Evolutionary conservation across 2,888 invertebrate genomes (phyloP).

Genomic region (Chironomus tentans): DNA sequence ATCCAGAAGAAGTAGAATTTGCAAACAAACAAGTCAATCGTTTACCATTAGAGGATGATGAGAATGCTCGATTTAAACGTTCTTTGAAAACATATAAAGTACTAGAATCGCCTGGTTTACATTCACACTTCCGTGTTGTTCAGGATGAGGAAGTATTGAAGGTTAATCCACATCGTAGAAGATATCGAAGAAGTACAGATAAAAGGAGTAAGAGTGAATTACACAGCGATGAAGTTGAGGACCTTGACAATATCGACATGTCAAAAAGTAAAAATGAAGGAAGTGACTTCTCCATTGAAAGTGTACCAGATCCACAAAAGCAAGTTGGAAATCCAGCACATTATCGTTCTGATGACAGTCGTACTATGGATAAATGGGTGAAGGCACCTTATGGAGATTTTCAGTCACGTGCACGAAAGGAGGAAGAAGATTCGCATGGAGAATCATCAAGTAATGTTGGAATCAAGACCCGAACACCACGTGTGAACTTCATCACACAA

Average conservation of each 20-base stretch:
- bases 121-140: slow-evolving; percentile 30
- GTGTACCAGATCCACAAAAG: slow-evolving; percentile 34
- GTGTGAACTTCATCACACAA: slow-evolving; percentile 59
- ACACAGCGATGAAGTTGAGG: slow-evolving; percentile 24
- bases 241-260: not conserved
- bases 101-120: slow-evolving; percentile 31
- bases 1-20: not conserved
- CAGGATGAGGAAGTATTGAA: slow-evolving; percentile 22
- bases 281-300: slow-evolving; percentile 45
- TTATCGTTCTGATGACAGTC: slow-evolving; percentile 40
- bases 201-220: not conserved
- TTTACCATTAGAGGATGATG: not conserved
- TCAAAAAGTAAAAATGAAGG: not conserved
- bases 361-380: slow-evolving; percentile 49
- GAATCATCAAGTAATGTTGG: slow-evolving; percentile 49
- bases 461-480: slow-evolving; percentile 50
- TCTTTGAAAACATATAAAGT: slow-evolving; percentile 30
- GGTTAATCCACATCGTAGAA: slow-evolving; percentile 2
- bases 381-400: slow-evolving; percentile 47
- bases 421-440: slow-evolving; percentile 42
- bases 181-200: not conserved
- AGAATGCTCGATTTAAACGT: not conserved
- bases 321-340: slow-evolving; percentile 46
- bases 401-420: slow-evolving; percentile 31
- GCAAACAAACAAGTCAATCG: not conserved